Base-by-base conservation (phyloP, 2,113 vertebrate genomes). In the Xiphophorus hellerii region DNA sequence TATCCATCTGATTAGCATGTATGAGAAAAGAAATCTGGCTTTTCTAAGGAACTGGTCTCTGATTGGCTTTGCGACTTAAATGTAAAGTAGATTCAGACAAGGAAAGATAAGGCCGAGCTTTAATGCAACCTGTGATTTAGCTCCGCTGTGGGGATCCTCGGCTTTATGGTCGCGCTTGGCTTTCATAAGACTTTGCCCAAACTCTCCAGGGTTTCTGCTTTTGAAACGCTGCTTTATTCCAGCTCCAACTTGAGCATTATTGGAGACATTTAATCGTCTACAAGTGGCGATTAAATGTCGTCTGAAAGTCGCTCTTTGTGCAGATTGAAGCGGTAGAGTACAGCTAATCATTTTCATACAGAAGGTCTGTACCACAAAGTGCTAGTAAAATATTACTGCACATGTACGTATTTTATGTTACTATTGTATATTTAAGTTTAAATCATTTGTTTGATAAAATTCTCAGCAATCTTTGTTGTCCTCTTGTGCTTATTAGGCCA, bases 141-240 rank as follows among this genome's bases (percentile, higher is more conserved):
- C 76, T 33, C 42, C 75, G 61, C 27, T 37, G 8, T 39, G 66
- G 84, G 75, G 74, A 29, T 64, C 48, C 35, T 22, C 6, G 74
- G 76, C 74, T 87, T 84, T 87, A 88, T 77, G 76, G 61, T 69
- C 76, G 28, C 4, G 30, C 74, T 80, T 9, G 22, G n/a, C 29
- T 28, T 84, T 87, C 77, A 84, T 72, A 75, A 66, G 67, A 86
- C 70, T 69, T 66, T 25, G 68, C 83, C 73, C 70, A 66, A 69
- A 65, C 74, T 84, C 86, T 85, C 66, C 33, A 3, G 76, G 69
- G 66, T 77, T 78, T 75, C 71, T 71, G 82, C 73, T 71, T 86
- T 63, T 48, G 29, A 83, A 85, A 80, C 35, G 17, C 35, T 78
- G 62, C 75, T 84, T 83, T 29, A 35, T 62, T 84, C 42, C 73